phyloP scores from a whole-genome alignment of 1,140 invertebrate species.

The Trachelipus rathkii region DNA sequence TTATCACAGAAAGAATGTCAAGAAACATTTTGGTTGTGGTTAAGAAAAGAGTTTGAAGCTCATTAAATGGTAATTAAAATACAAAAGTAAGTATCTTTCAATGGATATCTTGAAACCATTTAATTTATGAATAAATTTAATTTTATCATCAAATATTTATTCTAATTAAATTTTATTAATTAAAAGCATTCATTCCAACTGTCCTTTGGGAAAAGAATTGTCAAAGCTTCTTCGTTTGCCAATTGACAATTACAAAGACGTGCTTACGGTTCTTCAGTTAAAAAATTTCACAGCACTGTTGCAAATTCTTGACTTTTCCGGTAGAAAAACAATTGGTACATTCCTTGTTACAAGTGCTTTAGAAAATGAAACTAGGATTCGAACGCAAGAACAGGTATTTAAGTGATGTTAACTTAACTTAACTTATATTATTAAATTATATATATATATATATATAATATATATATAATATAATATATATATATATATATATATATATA shows the following conservation, averaged over 20 bases:
- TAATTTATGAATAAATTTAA: not conserved
- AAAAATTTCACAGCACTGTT: constrained; percentile 80
- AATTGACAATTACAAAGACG: constrained; percentile 89
- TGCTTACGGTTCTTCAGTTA: constrained; percentile 71
- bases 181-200: constrained; percentile 48
- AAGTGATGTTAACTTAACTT: no score
- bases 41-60: no score
- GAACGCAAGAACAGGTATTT: constrained; percentile 69
- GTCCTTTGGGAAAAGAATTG: constrained; percentile 82
- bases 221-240: constrained; percentile 90
- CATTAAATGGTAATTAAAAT: no score
- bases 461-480: no score
- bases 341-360: constrained; percentile 84
- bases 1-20: constrained; percentile 88
- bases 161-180: not conserved
- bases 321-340: constrained; percentile 77
- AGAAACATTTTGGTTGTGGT: no score
- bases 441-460: no score
- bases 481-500: no score
- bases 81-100: not conserved
- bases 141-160: not conserved
- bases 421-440: no score
- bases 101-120: not conserved
- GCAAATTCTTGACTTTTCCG: constrained; percentile 83
- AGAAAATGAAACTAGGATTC: constrained; percentile 80